Evolutionary conservation across 1,140 invertebrate genomes (phyloP).

Genomic region (Oedothorax gibbosus): DNA sequence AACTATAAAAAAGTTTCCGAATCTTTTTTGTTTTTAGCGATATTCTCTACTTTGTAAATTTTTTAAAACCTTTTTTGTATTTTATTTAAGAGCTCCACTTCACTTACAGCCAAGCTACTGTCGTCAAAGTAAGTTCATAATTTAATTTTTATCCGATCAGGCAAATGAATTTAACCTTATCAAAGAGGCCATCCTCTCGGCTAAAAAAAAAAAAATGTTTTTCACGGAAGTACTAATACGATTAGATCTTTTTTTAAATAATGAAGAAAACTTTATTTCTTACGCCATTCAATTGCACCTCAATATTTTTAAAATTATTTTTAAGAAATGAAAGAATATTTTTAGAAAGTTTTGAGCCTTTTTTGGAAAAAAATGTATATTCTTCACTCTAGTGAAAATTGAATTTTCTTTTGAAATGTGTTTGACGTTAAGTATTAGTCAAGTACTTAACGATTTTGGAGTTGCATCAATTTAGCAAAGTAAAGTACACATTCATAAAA

Average conservation of each 20-base stretch:
- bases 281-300: constrained; percentile 5
- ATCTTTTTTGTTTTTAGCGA: too few relatives aligned
- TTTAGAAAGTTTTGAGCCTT: neutral
- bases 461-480: neutral
- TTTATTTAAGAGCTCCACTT: constrained; percentile 20
- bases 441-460: constrained; percentile 19
- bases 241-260: constrained; percentile 28
- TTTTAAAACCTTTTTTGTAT: neutral
- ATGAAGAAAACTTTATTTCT: constrained; percentile 6
- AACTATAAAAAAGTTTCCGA: too few relatives aligned
- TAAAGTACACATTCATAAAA: too few relatives aligned
- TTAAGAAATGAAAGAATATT: neutral
- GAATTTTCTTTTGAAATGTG: constrained; percentile 21
- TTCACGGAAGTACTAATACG: constrained; percentile 23
- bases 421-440: constrained; percentile 6
- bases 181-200: constrained; percentile 7
- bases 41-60: neutral
- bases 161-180: constrained; percentile 35
- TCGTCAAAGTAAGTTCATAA: constrained; percentile 17
- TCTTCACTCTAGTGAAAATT: constrained; percentile 17
- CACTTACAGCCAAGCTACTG: constrained; percentile 9
- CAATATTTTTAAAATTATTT: neutral
- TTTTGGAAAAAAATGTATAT: neutral
- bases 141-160: constrained; percentile 49
- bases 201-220: constrained; percentile 26